Conservation (phyloP, 2,888 invertebrate genomes). For the Lymantria monacha region DNA sequence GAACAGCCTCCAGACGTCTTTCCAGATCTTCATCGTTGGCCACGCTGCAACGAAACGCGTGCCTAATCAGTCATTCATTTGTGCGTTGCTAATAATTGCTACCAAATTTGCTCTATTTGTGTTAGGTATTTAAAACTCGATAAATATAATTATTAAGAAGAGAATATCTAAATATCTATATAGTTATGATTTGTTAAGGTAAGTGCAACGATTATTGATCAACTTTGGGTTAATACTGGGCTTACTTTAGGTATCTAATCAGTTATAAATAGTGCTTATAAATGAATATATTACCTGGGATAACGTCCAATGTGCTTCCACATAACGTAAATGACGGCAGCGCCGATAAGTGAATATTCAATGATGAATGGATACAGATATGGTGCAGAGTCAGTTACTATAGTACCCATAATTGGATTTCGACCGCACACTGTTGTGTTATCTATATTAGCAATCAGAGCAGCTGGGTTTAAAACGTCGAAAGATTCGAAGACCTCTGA, state of each 20-base stretch:
- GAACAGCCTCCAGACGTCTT: conserved; percentile 93
- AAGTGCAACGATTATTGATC: not conserved
- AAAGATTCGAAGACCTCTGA: conserved; percentile 81
- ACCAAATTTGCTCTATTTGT: conserved; percentile 3
- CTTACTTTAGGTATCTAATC: not conserved
- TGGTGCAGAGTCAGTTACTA: conserved; percentile 95
- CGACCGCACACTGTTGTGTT: conserved; percentile 87
- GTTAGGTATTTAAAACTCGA: not conserved
- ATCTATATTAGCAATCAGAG: conserved; percentile 81
- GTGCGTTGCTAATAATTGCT: conserved; percentile 20
- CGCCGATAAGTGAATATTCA: conserved; percentile 96
- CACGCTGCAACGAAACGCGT: conserved; percentile 80
- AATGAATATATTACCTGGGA: conserved; percentile 83
- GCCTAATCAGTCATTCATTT: conserved; percentile 51
- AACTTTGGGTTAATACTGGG: not conserved
- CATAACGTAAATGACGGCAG: conserved; percentile 97
- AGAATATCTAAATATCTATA: too few species aligned
- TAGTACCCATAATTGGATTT: conserved; percentile 95
- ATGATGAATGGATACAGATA: conserved; percentile 98
- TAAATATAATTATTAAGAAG: too few species aligned
- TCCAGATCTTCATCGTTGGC: conserved; percentile 91
- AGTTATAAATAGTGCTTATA: not conserved
- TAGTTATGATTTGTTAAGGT: not conserved
- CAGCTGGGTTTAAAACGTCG: conserved; percentile 82
- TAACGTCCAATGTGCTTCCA: conserved; percentile 97